A percentile compares a stretch with the other conserved stretches of the same genome.
phyloP scores from a whole-genome alignment of 2,888 invertebrate species.

The Rhodophaea formosa region DNA sequence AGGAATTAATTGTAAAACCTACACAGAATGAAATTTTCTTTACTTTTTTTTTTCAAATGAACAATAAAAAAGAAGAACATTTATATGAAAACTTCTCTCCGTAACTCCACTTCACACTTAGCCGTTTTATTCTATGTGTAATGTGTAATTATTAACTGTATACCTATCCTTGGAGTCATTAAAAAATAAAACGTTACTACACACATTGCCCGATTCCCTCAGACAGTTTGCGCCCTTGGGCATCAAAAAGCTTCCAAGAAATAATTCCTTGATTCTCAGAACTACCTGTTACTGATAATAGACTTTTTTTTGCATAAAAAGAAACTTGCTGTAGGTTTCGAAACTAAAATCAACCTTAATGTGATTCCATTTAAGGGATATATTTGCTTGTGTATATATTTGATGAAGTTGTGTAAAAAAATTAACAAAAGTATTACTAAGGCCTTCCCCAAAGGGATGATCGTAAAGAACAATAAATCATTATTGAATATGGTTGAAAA shows the following conservation, averaged over 20 bases:
- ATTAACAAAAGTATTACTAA: background rate
- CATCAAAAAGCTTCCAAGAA: slow-evolving; percentile 33
- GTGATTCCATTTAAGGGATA: background rate
- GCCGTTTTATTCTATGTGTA: no score
- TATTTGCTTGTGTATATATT: background rate
- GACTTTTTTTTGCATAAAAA: slow-evolving; percentile 3
- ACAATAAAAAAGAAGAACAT: no score
- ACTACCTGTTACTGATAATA: slow-evolving; percentile 33
- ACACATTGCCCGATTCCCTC: background rate
- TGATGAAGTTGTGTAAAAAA: background rate
- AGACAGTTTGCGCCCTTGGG: slow-evolving; percentile 1
- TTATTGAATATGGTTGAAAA: background rate
- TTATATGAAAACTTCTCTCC: no score
- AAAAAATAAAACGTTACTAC: background rate
- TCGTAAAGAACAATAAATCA: slow-evolving; percentile 2
- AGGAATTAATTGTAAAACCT: no score
- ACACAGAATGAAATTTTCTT: no score
- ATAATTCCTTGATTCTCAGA: slow-evolving; percentile 30
- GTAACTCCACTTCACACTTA: no score
- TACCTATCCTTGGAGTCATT: background rate
- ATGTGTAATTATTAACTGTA: background rate
- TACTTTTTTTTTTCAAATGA: no score
- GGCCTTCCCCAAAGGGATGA: background rate
- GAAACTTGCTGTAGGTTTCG: slow-evolving; percentile 17
- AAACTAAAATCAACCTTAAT: background rate